A percentile compares a stretch with the other conserved stretches of the same genome.
Evolutionary conservation across 2,113 vertebrate genomes (phyloP).

Genomic region (Anguilla japonica): DNA sequence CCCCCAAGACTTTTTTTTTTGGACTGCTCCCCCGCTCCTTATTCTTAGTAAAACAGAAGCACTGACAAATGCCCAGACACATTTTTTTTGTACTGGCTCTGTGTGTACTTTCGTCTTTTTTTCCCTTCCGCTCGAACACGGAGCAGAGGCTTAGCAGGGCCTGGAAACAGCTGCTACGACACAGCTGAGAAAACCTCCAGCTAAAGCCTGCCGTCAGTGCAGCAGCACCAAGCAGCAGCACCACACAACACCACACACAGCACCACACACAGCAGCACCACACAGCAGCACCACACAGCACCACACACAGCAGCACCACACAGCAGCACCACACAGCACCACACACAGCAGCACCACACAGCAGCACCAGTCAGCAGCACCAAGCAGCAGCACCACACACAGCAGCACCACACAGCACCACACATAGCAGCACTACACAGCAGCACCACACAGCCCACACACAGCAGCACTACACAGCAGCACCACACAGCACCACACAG

Average conservation of each 20-base stretch:
- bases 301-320: too few relatives aligned
- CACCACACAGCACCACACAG: too few relatives aligned
- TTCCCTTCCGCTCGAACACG: background rate
- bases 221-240: background rate
- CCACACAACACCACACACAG: too few relatives aligned
- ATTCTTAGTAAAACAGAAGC: background rate
- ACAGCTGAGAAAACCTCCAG: slow-evolving; percentile 12
- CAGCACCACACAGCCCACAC: too few relatives aligned
- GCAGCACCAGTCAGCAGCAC: too few relatives aligned
- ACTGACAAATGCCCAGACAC: slow-evolving; percentile 1
- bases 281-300: too few relatives aligned
- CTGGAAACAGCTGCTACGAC: background rate
- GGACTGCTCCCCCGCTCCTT: background rate
- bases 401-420: too few relatives aligned
- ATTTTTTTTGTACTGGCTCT: background rate
- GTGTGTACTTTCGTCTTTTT: background rate
- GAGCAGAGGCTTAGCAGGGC: background rate
- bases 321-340: too few relatives aligned
- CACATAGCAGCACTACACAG: background rate
- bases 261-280: too few relatives aligned
- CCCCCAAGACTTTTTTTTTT: background rate
- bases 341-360: too few relatives aligned
- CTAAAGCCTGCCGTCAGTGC: background rate
- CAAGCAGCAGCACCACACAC: too few relatives aligned
- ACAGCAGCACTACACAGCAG: too few relatives aligned